Percentiles rank a stretch among this genome's conserved stretches.
These are phyloP conservation scores for Sakesphorus luctuosus DNA, from an alignment of 2,113 vertebrate genomes.

Conservation along the genomic window DNA sequence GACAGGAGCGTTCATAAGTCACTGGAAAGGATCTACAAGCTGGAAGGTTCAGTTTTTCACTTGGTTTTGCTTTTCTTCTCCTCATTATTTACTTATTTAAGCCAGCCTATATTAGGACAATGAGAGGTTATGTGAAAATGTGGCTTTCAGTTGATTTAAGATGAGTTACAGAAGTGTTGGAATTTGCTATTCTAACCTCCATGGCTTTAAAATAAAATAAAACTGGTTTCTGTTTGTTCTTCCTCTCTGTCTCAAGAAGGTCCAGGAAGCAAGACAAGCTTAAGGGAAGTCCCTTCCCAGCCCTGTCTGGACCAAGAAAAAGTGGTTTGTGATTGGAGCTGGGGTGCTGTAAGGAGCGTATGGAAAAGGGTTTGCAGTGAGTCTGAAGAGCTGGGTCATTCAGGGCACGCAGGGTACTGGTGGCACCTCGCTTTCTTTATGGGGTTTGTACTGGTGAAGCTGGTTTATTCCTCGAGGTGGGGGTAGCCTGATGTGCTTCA, in stretches of 20 bases:
- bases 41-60: background rate
- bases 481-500: background rate
- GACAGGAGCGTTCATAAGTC: rapidly evolving
- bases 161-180: background rate
- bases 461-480: background rate
- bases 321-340: background rate
- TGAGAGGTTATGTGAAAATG: background rate
- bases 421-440: rapidly evolving
- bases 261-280: background rate
- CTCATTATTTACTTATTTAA: background rate
- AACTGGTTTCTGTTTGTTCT: background rate
- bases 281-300: background rate
- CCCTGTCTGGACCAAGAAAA: background rate
- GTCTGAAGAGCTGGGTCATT: background rate
- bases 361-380: background rate
- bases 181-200: background rate
- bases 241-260: background rate
- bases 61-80: background rate
- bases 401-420: rapidly evolving
- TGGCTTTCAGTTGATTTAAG: background rate
- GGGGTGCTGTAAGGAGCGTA: background rate
- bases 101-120: background rate
- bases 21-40: background rate
- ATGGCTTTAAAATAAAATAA: background rate
- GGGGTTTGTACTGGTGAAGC: background rate